phyloP scores from a whole-genome alignment of 2,113 vertebrate genomes.

The Onychostruthus taczanowskii region DNA sequence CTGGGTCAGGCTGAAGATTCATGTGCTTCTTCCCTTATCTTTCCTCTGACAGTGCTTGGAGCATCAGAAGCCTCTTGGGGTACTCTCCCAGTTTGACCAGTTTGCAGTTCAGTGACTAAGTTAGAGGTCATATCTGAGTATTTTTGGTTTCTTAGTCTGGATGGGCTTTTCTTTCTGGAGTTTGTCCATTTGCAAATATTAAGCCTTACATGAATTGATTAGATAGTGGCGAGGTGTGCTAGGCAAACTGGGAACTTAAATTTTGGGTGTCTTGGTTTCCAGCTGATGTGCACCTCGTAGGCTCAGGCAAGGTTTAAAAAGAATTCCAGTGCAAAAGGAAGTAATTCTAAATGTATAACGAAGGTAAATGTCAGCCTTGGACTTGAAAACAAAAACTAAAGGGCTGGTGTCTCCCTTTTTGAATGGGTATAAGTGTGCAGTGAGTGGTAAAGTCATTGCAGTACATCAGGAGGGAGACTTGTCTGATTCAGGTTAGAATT shows the following conservation, averaged over 20 bases:
- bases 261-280: not conserved
- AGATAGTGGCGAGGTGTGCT: not conserved
- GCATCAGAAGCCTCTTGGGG: not conserved
- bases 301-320: not conserved
- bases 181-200: not conserved
- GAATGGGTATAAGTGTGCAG: rapidly evolving
- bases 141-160: not conserved
- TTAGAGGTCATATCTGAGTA: not conserved
- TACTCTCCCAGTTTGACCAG: not conserved
- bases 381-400: not conserved
- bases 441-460: rapidly evolving
- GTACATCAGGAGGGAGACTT: not conserved
- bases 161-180: not conserved
- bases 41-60: not conserved
- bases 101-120: not conserved
- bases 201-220: not conserved
- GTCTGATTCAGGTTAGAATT: not conserved
- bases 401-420: not conserved
- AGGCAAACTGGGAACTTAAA: not conserved
- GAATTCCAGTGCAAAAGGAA: not conserved
- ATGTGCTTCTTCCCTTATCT: not conserved
- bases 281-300: rapidly evolving
- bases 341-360: not conserved
- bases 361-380: not conserved
- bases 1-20: not conserved